Evolutionary conservation across 2,888 invertebrate genomes (phyloP), one percentile per base, ranked within the genome.

Genomic region (Hoplodrina ambigua): DNA sequence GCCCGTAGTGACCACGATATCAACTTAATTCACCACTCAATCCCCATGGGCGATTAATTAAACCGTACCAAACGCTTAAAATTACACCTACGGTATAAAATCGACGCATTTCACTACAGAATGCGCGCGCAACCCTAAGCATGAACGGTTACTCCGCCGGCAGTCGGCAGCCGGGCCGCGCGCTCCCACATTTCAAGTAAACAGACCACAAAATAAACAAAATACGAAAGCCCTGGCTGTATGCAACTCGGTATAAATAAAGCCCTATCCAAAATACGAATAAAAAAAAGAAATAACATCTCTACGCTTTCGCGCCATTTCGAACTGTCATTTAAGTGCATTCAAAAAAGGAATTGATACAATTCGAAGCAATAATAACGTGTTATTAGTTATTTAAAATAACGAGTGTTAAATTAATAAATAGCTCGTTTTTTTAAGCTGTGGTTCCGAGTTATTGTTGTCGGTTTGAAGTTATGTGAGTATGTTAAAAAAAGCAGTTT

Each of bases 161-260:
- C 93, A 96, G 95, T 95, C 82, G 85, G 89, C 94, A 93, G 94
- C 95, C 93, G 92, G 95, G 95, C 92, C 87, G 90, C 95, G 93
- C 95, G 95, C 92, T 89, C 91, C 86, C 84, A 87, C 78, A 85
- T 88, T 78, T 83, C 83, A 91, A 87, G 90, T 92, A 93, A 94
- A 94, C 93, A 94, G 87, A 87, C 82, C 86, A 84, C 83, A 87
- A 90, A 87, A 88, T 89, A 93, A 94, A 92, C 93, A 94, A 92
- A 91, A 90, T 91, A 93, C 94, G 93, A 92, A 76, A 88, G 91
- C 92, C 94, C 94, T 91, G 94, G 94, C 95, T 94, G 93, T 89
- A 89, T 86, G 87, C 88, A 88, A 84, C 75, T 78, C 85, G 86
- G 80, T 85, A 78, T 86, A 58, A 83, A 76, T 75, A 73, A 82